Evolutionary conservation across 2,113 vertebrate species (phyloP), one percentile per base, ranked within the genome.

Genomic region (Tetrax tetrax): DNA sequence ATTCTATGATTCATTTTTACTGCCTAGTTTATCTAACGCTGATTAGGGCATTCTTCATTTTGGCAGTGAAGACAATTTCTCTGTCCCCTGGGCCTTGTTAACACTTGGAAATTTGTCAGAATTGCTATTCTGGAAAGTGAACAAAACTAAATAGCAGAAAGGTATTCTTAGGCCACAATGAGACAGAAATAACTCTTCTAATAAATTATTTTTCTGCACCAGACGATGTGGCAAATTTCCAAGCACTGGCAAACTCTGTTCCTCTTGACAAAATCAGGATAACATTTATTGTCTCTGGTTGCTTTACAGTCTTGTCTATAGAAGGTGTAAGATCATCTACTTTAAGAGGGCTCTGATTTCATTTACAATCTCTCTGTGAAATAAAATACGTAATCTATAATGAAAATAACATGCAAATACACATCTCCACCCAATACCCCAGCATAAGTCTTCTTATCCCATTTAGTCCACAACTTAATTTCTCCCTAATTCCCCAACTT

Each of bases 111-210:
- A 90, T 80, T 61, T 92, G 71, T 92, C 91, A 91, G 82, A 69
- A 85, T 65, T 7, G 1, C 45, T 87, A 25, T 50, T 93, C 48
- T 74, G 35, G 74, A 69, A 64, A 79, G 20, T 4, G 74, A 89
- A 72, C 82, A 87, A 64, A 93, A 66, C 87, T 87, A 87, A 96
- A 74, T 41, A 95, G 70, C 84, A 95, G 87, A 85, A 94, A 93
- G 82, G 83, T 87, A 82, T 95, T 93, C 83, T 65, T 68, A 68
- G 81, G 80, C 20, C 84, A 84, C 87, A 93, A 53, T 38, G 81
- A 68, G 70, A 57, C 65, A 71, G 77, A 93, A 95, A 94, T 64
- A 93, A 89, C 91, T 84, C 35, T 47, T 81, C 64, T 57, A 65
- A 88, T 17, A 60, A 78, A 82, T 93, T 64, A 10, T 89, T 94